Evolutionary conservation across 1,140 invertebrate genomes (phyloP).

Genomic region (Aphis gossypii): DNA sequence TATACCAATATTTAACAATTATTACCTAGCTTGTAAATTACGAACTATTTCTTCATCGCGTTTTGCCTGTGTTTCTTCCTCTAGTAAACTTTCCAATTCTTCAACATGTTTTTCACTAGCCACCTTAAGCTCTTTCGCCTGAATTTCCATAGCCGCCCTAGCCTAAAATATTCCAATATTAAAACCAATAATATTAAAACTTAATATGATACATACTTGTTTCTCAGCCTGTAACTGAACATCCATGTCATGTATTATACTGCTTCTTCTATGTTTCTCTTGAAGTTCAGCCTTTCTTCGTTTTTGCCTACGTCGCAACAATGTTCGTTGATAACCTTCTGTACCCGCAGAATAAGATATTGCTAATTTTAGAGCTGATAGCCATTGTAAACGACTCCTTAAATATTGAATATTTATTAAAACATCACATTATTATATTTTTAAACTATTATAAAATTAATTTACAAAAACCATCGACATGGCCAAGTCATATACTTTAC

Average conservation of each 20-base stretch:
- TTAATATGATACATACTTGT: constrained; percentile 59
- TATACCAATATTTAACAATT: neutral
- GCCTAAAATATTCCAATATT: constrained; percentile 65
- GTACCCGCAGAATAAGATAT: constrained; percentile 72
- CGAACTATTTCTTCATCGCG: constrained; percentile 84
- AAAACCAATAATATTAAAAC: no score
- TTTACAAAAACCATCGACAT: neutral
- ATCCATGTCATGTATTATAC: constrained; percentile 68
- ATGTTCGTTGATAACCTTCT: constrained; percentile 72
- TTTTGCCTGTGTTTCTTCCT: constrained; percentile 83
- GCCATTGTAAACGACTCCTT: constrained; percentile 74
- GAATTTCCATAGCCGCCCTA: constrained; percentile 72
- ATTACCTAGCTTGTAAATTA: constrained; percentile 72
- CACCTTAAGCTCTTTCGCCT: constrained; percentile 72
- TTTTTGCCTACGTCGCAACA: constrained; percentile 68
- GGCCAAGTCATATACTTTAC: neutral
- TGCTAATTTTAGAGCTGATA: constrained; percentile 74
- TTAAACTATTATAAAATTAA: neutral
- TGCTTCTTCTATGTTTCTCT: constrained; percentile 65
- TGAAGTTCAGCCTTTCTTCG: constrained; percentile 68
- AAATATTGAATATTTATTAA: constrained; percentile 29
- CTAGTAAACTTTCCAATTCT: constrained; percentile 75
- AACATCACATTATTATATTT: neutral
- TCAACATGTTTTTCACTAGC: constrained; percentile 74
- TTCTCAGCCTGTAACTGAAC: constrained; percentile 71